These are phyloP conservation scores for Cotesia vestalis DNA, from an alignment of 1,140 invertebrate species.

Conservation along the genomic window DNA sequence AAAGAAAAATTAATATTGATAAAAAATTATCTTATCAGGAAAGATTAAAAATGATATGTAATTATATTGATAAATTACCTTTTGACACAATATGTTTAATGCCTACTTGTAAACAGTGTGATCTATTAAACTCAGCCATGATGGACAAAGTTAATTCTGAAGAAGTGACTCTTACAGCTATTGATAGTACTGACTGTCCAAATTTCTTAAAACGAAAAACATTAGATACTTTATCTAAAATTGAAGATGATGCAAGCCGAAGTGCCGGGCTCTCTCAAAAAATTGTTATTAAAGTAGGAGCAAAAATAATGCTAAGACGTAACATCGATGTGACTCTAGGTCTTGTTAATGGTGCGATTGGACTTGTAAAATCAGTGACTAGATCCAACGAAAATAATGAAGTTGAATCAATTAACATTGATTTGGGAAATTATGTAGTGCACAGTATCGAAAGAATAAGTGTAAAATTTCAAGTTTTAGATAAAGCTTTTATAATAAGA, in stretches of 20 bases:
- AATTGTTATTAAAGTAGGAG: slow-evolving; percentile 42
- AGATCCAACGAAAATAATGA: slow-evolving; percentile 31
- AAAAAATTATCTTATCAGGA: background rate
- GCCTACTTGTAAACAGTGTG: no score
- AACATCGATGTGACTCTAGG: slow-evolving; percentile 49
- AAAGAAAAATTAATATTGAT: background rate
- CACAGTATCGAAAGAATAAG: slow-evolving; percentile 39
- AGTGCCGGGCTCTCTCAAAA: slow-evolving; percentile 41
- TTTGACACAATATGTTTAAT: slow-evolving; percentile 36
- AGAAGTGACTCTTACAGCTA: slow-evolving; percentile 37
- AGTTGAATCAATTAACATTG: slow-evolving; percentile 35
- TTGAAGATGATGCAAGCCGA: slow-evolving; percentile 21
- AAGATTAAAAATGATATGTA: slow-evolving; percentile 14
- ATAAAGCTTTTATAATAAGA: slow-evolving; percentile 48
- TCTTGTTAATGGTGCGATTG: slow-evolving; percentile 51
- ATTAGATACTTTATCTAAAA: slow-evolving; percentile 20
- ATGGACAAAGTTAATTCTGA: slow-evolving; percentile 27
- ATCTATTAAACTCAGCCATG: slow-evolving; percentile 29
- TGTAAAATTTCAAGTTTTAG: slow-evolving; percentile 48
- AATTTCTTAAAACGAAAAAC: slow-evolving; percentile 20
- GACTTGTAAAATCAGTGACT: slow-evolving; percentile 39
- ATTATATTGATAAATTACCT: slow-evolving; percentile 16
- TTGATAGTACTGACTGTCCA: slow-evolving; percentile 20
- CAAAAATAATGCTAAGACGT: slow-evolving; percentile 46
- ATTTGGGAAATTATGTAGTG: slow-evolving; percentile 31